Evolutionary conservation across 2,113 vertebrate species (phyloP).

Genomic region (Mus pahari): DNA sequence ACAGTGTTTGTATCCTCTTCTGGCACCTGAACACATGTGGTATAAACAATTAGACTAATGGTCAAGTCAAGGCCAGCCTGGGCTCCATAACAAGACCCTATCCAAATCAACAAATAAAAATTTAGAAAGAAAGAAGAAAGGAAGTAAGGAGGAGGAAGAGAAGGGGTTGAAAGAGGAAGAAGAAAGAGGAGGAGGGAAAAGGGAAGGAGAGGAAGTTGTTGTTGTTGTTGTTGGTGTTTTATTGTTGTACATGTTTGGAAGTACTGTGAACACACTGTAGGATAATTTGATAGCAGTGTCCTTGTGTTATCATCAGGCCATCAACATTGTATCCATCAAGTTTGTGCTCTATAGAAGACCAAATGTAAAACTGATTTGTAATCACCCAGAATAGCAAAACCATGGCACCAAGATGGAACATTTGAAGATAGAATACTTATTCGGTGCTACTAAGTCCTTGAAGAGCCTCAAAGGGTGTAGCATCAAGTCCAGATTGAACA

Average conservation of each 20-base stretch:
- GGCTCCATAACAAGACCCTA: neutral
- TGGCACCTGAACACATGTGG: neutral
- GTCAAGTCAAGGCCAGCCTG: neutral
- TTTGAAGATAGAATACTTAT: neutral
- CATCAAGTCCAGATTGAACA: neutral
- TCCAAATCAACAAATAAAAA: neutral
- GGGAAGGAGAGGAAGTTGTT: neutral
- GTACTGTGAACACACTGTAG: neutral
- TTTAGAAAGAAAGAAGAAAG: neutral
- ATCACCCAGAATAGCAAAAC: neutral
- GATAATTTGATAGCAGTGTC: neutral
- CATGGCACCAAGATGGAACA: too few species aligned
- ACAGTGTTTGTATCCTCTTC: neutral
- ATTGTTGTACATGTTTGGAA: neutral
- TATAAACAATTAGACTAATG: neutral
- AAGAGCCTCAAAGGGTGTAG: neutral
- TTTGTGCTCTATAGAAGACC: neutral
- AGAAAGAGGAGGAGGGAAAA: too few species aligned
- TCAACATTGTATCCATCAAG: neutral
- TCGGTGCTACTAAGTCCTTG: neutral
- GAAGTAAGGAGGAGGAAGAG: too few species aligned
- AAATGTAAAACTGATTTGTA: neutral
- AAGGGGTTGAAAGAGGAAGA: too few species aligned
- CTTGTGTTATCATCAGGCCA: neutral
- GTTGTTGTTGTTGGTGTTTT: too few species aligned